Percentiles rank a stretch among this genome's conserved stretches.
Evolutionary conservation across 2,888 invertebrate species (phyloP).

Genomic region (Synergus japonicus): DNA sequence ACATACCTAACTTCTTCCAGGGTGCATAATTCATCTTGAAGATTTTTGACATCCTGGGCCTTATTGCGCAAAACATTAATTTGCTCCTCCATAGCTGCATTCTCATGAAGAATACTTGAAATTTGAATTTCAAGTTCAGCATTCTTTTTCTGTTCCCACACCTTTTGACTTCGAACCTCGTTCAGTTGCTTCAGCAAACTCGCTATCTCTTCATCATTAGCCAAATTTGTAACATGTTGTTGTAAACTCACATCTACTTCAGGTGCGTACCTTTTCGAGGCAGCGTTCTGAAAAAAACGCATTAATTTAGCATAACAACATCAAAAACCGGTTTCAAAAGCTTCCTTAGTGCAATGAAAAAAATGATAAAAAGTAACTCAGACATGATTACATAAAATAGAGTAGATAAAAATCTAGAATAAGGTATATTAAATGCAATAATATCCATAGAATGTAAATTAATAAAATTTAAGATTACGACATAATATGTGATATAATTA

Average conservation of each 20-base stretch:
- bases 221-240: constrained; percentile 51
- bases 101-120: constrained; percentile 84
- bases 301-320: background rate
- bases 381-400: no score
- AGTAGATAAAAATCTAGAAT: no score
- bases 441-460: no score
- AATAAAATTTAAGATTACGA: no score
- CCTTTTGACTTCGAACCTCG: constrained; percentile 83
- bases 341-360: background rate
- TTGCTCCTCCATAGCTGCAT: constrained; percentile 85
- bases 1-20: constrained; percentile 90
- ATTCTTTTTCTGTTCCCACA: constrained; percentile 86
- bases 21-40: constrained; percentile 90
- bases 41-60: constrained; percentile 88
- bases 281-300: constrained; percentile 52
- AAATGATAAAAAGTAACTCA: background rate
- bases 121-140: constrained; percentile 89
- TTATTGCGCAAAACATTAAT: constrained; percentile 82
- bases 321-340: background rate
- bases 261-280: constrained; percentile 41
- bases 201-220: constrained; percentile 76
- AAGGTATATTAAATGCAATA: no score
- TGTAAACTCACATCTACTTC: constrained; percentile 46
- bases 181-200: constrained; percentile 85
- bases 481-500: no score